phyloP scores from a whole-genome alignment of 1,140 invertebrate genomes.

The Leptoteleia sp. region DNA sequence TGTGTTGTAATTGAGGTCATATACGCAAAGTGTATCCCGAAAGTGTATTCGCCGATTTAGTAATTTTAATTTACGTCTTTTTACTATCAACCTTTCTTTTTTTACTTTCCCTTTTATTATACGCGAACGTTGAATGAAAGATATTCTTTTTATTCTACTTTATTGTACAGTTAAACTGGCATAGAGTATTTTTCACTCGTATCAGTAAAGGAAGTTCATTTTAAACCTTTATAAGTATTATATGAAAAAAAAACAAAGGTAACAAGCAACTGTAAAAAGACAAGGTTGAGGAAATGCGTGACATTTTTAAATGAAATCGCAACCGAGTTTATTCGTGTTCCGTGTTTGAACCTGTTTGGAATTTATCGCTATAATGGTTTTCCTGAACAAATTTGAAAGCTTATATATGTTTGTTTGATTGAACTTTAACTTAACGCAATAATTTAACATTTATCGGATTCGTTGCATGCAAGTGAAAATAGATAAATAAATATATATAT shows the following conservation, averaged over 20 bases:
- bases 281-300: conserved; percentile 15
- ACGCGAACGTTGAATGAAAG: conserved; percentile 1
- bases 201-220: conserved; percentile 9
- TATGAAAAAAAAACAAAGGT: conserved; percentile 5
- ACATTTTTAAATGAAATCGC: conserved; percentile 20
- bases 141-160: conserved; percentile 5
- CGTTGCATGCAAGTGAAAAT: conserved; percentile 23
- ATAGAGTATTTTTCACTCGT: conserved; percentile 17
- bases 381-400: conserved; percentile 9
- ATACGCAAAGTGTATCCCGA: conserved; percentile 30
- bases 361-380: conserved; percentile 26
- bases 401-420: conserved; percentile 5
- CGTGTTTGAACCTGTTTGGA: conserved; percentile 56
- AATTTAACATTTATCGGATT: conserved; percentile 23
- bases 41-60: conserved; percentile 36
- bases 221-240: conserved; percentile 18
- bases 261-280: conserved; percentile 30
- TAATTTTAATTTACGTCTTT: conserved; percentile 23
- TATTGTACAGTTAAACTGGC: conserved; percentile 32
- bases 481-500: no score
- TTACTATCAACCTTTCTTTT: no score
- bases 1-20: conserved; percentile 41
- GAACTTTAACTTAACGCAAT: no score
- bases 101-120: no score
- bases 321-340: conserved; percentile 7